Conservation (phyloP, 2,797 vertebrate species). For the Oryzias dopingdopingensis region DNA sequence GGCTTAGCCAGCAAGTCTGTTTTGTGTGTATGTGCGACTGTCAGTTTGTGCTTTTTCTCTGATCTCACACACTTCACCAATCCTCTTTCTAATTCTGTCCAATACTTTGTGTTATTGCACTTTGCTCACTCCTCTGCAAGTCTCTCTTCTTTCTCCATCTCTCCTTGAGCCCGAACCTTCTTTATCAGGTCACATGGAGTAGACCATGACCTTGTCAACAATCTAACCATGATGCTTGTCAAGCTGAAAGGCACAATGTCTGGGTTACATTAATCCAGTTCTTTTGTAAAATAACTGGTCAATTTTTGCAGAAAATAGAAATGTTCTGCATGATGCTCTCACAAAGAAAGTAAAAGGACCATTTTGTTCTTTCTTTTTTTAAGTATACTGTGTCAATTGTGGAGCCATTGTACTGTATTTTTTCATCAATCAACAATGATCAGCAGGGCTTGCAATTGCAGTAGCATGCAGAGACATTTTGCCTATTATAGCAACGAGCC, state of each 20-base stretch:
- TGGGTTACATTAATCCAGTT: conserved; percentile 41
- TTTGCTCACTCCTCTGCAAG: conserved; percentile 30
- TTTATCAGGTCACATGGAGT: conserved; percentile 26
- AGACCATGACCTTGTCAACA: conserved; percentile 32
- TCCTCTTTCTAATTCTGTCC: conserved; percentile 16
- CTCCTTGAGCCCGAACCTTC: conserved; percentile 8
- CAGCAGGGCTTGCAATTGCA: too few species aligned
- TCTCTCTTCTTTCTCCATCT: conserved; percentile 6
- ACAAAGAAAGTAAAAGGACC: neutral
- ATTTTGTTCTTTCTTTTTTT: neutral
- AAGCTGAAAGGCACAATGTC: conserved; percentile 24
- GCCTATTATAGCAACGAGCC: too few species aligned
- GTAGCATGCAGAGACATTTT: too few species aligned
- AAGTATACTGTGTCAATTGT: too few species aligned
- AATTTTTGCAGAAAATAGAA: conserved; percentile 43
- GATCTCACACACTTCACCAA: neutral
- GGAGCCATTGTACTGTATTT: too few species aligned
- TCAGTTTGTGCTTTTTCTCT: conserved; percentile 22
- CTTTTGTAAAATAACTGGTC: conserved; percentile 35
- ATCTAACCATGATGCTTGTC: conserved; percentile 25
- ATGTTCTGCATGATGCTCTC: conserved; percentile 13
- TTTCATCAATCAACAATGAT: too few species aligned
- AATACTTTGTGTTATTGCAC: conserved; percentile 11
- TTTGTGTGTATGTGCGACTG: conserved; percentile 18
- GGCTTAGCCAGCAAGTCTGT: conserved; percentile 47